Evolutionary conservation across 2,113 vertebrate species (phyloP).

Genomic region (Hydropotes inermis): DNA sequence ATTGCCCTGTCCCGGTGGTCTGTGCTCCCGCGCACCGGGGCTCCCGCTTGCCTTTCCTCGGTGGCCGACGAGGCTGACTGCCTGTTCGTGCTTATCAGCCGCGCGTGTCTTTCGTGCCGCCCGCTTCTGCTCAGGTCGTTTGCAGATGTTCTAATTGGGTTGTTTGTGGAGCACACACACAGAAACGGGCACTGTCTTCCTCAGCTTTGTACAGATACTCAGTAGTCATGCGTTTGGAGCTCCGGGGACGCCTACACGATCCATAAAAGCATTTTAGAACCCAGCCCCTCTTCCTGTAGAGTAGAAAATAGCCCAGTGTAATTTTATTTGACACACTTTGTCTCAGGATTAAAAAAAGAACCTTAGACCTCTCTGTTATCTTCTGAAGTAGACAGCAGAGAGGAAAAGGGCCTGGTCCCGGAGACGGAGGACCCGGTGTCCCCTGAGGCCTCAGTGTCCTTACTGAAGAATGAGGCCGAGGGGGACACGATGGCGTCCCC

Average conservation of each 20-base stretch:
- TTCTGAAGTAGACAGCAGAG: neutral
- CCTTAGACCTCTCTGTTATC: neutral
- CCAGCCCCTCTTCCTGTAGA: neutral
- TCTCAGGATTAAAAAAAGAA: slow-evolving; percentile 30
- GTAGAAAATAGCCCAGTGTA: slow-evolving; percentile 1
- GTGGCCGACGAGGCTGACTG: neutral
- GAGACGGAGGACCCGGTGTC: neutral
- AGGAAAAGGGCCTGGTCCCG: neutral
- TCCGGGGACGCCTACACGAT: neutral
- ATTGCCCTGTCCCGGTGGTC: no score
- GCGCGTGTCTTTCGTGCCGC: neutral
- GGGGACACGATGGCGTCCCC: neutral
- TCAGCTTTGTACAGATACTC: neutral
- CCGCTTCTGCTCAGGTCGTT: neutral
- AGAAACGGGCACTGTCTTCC: neutral
- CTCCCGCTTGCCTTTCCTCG: neutral
- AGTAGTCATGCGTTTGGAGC: neutral
- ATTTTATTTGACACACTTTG: neutral
- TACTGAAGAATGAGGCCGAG: neutral
- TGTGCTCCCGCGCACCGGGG: neutral
- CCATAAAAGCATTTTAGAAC: neutral
- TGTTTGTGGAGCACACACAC: neutral
- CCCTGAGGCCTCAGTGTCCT: neutral
- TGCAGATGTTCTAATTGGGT: neutral
- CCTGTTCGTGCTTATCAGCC: neutral